A percentile compares a stretch with the other conserved stretches of the same genome.
These are phyloP conservation scores for Sebastes matsubarae DNA, from an alignment of 2,797 vertebrate genomes.

Conservation along the genomic window DNA sequence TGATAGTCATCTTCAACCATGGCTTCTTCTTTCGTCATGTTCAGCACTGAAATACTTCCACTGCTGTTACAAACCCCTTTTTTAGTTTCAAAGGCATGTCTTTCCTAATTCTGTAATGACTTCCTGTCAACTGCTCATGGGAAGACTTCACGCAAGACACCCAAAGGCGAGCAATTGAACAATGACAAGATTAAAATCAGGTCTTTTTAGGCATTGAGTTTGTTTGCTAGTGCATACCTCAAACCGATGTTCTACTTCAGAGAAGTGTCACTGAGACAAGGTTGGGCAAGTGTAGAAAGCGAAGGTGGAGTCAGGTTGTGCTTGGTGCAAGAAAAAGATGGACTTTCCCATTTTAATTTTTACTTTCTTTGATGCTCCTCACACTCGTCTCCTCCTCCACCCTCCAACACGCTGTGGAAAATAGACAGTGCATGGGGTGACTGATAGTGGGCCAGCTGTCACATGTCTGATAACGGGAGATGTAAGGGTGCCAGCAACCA, in stretches of 20 bases:
- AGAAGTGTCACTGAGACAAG: constrained; percentile 25
- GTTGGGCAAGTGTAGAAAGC: constrained; percentile 11
- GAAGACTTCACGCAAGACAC: constrained; percentile 19
- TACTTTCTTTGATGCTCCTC: constrained; percentile 38
- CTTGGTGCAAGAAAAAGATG: constrained; percentile 16
- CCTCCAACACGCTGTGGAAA: constrained; percentile 42
- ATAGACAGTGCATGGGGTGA: constrained; percentile 28
- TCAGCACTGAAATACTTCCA: constrained; percentile 14
- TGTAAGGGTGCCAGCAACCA: constrained; percentile 43
- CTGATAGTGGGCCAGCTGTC: constrained; percentile 62
- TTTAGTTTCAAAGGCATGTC: constrained; percentile 28
- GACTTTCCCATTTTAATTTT: constrained; percentile 34
- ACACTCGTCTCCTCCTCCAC: constrained; percentile 10
- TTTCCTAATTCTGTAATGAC: constrained; percentile 49
- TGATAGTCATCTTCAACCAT: constrained; percentile 36
- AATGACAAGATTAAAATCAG: constrained; percentile 30
- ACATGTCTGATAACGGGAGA: constrained; percentile 61
- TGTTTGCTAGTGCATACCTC: constrained; percentile 51
- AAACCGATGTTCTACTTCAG: constrained; percentile 35
- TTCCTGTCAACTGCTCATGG: constrained; percentile 23
- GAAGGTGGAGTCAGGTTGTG: neutral
- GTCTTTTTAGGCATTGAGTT: constrained; percentile 32
- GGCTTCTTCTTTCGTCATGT: constrained; percentile 18
- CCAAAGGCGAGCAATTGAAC: neutral
- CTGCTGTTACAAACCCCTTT: constrained; percentile 29